Conservation (phyloP, 2,797 vertebrate species). For the Channallabes apus region DNA sequence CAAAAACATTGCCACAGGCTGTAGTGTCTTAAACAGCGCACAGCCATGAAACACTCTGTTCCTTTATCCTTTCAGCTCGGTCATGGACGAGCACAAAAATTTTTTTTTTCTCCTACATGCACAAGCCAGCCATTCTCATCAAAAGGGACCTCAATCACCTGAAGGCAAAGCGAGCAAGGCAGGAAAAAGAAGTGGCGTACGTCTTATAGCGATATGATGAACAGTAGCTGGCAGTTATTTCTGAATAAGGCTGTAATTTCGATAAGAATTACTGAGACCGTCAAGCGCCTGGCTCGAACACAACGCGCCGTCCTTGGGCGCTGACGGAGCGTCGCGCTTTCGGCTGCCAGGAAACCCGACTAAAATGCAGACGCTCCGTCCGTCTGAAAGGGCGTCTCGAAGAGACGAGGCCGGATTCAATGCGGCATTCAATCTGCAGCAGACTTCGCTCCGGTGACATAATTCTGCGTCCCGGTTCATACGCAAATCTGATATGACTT, state of each 20-base stretch:
- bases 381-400: not conserved
- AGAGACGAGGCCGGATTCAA: not conserved
- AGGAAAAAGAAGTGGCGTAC: no score
- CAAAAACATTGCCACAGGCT: conserved; percentile 6
- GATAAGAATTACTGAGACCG: not conserved
- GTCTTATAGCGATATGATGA: no score
- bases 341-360: not conserved
- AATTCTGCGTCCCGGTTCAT: not conserved
- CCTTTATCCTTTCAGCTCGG: conserved; percentile 29
- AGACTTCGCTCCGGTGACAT: not conserved
- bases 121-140: conserved; percentile 2
- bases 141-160: conserved; percentile 4
- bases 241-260: not conserved
- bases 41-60: conserved; percentile 29
- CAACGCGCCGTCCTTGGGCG: not conserved
- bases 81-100: conserved; percentile 21
- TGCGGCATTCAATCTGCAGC: not conserved
- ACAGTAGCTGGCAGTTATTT: no score
- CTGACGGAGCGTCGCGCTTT: not conserved
- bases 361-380: not conserved
- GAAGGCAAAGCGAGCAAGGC: not conserved
- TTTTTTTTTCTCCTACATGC: not conserved
- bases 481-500: not conserved
- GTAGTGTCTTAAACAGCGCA: conserved; percentile 23
- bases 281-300: not conserved